Base-by-base conservation (phyloP, 2,888 invertebrate species). In the Heliothis peltigera region DNA sequence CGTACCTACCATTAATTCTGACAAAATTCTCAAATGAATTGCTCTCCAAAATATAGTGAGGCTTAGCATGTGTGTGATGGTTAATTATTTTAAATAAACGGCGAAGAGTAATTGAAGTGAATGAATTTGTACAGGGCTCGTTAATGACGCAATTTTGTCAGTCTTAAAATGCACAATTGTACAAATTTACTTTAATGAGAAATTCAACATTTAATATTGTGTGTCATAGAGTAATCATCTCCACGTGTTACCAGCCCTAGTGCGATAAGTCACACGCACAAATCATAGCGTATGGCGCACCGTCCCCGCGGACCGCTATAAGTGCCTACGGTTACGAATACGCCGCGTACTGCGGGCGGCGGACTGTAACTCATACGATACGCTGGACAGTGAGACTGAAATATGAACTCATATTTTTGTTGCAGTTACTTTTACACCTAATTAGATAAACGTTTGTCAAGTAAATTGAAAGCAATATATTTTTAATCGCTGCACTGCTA, bases 271-370 rank as follows among this genome's bases (percentile, higher is more conserved):
- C 35, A 25, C 82, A 81, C 75, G 71, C 78, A 81, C 80, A 73
- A 72, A 75, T 82, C 73, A 82, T 73, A 80, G 72, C 75, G 69
- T 48, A 66, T 75, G 56, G 59, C 72, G 67, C 58, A 18, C 19
- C 56, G 63, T 56, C 70, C 64, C 56, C 19, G 54, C 58, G 68
- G 74, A 55, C 52, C 44, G 35, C 53, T 68, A 43, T 49, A 56
- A 57, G 46, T 53, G 48, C 56, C 72, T 54, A 60, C 56, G 43
- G 47, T 60, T 54, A 70, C 25, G 35, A 35, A 55, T 51, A 39
- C 51, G 60, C 17, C 21, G 39, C 61, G 42, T 47, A 18, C 42
- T 64, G 49, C 35, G 54, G 48, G 35, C 28, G 21, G 28, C 52
- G 25, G 21, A 22, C 39, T 32, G 42, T 48, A 32, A 19, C 22